Base-by-base conservation (phyloP, 2,113 vertebrate species). In the Chaetura pelagica region DNA sequence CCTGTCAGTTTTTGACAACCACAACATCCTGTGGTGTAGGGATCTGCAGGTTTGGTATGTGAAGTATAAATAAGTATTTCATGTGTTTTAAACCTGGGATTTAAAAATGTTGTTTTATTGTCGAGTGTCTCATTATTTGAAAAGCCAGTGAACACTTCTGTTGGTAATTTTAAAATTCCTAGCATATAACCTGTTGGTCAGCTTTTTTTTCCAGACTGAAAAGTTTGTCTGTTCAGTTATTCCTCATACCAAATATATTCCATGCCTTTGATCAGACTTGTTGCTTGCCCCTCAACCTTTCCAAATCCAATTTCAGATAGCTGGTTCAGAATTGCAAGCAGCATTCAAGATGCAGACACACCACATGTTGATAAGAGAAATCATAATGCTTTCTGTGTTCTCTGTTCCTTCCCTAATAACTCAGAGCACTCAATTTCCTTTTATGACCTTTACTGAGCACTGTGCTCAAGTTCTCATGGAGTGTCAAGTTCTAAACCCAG, bases 371-470 rank as follows among this genome's bases (percentile, higher is more conserved):
- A 66, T 78, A 35, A 1, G 52, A 71, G 38, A 46, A 54, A 58
- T 30, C 68, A 4, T 32, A 29, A 22, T 19, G 9, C 52, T 76
- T 84, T 61, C 63, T 62, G 30, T 68, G 38, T 38, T 89, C 48
- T 76, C 44, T 76, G 14, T 66, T 58, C 46, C 63, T 84, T 71
- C 64, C 68, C 64, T 27, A 73, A 19, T 66, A 86, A 84, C 27
- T 54, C 2, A 0, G 23, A 81, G 42, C 21, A 34, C 75, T 74
- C 93, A 35, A 10, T 95, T 92, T 71, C n/a, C 17, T 84, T 49
- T 77, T 29, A 10, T 15, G 80, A 87, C 89, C 89, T 92, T 77
- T 71, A 11, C n/a, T 35, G 76, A 92, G 42, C 59, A 38, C 40
- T 0, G 1, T 40, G 76, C 30, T 80, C 46, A 18, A 10, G 38